Evolutionary conservation across 2,888 invertebrate genomes (phyloP).

Genomic region (Drosophila setosimentum): DNA sequence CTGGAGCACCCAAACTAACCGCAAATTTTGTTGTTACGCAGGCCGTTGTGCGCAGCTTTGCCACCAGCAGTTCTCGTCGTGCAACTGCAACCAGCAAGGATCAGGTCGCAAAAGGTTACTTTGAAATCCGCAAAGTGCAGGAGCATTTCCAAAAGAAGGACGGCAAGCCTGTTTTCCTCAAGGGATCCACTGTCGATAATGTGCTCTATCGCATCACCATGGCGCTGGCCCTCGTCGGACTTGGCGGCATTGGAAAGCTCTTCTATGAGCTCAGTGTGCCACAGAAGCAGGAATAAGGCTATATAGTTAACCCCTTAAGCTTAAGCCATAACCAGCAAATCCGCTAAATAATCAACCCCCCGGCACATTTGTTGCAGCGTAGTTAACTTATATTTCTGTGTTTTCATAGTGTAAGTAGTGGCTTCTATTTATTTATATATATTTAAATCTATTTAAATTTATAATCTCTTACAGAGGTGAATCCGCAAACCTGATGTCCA

Average conservation of each 20-base stretch:
- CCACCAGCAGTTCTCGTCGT: slow-evolving; percentile 71
- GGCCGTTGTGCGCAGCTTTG: slow-evolving; percentile 83
- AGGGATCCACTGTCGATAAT: slow-evolving; percentile 86
- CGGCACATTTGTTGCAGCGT: slow-evolving; percentile 54
- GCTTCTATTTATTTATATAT: not conserved
- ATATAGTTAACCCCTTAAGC: slow-evolving; percentile 44
- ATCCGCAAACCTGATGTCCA: slow-evolving; percentile 33
- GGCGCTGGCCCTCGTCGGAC: slow-evolving; percentile 82
- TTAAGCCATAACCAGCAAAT: slow-evolving; percentile 55
- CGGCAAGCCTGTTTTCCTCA: slow-evolving; percentile 86
- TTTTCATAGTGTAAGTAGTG: slow-evolving; percentile 65
- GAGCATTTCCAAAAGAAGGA: slow-evolving; percentile 85
- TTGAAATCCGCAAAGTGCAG: slow-evolving; percentile 79
- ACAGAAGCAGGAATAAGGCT: slow-evolving; percentile 61
- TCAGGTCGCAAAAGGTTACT: slow-evolving; percentile 81
- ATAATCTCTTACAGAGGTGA: slow-evolving; percentile 46
- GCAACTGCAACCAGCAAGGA: slow-evolving; percentile 63
- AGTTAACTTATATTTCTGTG: slow-evolving; percentile 73
- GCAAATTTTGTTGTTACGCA: slow-evolving; percentile 60
- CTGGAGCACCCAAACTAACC: slow-evolving; percentile 61
- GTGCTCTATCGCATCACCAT: slow-evolving; percentile 85
- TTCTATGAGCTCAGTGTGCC: slow-evolving; percentile 82
- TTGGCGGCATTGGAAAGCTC: slow-evolving; percentile 82
- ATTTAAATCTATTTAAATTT: not conserved
- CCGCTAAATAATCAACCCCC: slow-evolving; percentile 45